Conservation (phyloP, 2,113 vertebrate species). For the human region DNA sequence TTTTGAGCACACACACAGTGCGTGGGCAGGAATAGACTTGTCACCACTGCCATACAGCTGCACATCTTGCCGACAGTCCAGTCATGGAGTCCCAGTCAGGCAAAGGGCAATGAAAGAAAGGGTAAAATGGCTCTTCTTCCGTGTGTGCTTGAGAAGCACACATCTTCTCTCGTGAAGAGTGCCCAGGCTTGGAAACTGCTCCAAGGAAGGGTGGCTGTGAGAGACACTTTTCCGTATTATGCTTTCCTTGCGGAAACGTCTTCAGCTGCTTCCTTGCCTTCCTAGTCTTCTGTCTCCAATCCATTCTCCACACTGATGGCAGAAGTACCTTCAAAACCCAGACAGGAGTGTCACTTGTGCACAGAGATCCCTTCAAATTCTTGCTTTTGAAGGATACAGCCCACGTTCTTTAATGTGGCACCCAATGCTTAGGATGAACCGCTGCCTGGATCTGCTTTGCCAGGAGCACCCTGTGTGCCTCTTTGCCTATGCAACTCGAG, state of each 20-base stretch:
- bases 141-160: not conserved
- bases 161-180: not conserved
- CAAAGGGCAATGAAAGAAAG: not conserved
- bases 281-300: not conserved
- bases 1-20: not conserved
- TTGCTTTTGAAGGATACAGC: not conserved
- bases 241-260: not conserved
- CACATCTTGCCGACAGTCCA: too few species aligned
- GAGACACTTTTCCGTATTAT: not conserved
- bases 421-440: not conserved
- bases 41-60: not conserved
- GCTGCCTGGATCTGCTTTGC: not conserved
- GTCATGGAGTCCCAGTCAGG: not conserved
- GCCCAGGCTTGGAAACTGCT: not conserved
- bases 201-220: not conserved
- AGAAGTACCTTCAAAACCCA: not conserved
- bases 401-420: rapidly evolving
- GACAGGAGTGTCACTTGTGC: not conserved
- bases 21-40: not conserved
- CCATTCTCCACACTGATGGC: not conserved
- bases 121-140: not conserved
- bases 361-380: not conserved
- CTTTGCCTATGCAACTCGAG: not conserved
- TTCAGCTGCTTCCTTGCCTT: not conserved
- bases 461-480: not conserved